Evolutionary conservation across 2,888 invertebrate genomes (phyloP), one percentile per base, ranked within the genome.

Genomic region (Alsophila aescularia): DNA sequence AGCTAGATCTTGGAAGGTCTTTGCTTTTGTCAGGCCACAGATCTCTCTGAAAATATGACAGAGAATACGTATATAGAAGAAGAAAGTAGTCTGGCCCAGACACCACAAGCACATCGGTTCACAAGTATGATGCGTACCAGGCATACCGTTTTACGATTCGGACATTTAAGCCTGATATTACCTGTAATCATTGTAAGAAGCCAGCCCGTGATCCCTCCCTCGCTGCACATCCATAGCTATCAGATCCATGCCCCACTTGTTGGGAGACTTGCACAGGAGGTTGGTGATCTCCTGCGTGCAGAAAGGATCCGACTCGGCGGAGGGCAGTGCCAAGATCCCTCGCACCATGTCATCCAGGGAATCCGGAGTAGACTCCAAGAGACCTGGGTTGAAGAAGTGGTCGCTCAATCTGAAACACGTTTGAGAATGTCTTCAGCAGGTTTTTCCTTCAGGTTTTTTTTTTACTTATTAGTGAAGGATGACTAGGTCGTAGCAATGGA

Each of bases 1-100:
- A 1, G 90, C 77, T 67, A 95, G 94, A 64, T 96, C 96, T 67
- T 94, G 92, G 87, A 96, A 97, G 0, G 81, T 84, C 16, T 82
- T 83, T 0, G 96, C 97, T 69, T 93, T 93, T 3, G 88, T 90
- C 13, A 97, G 77, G 4, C 96, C 96, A 73, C 97, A 96, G 69
- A 95, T 94, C 66, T 95, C 94, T 67, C 98, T 93, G 85, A 93
- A 95, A 93, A 24, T n/a, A n/a, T n/a, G n/a, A n/a, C n/a, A n/a
- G n/a, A n/a, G n/a, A n/a, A n/a, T n/a, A n/a, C n/a, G n/a, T n/a
- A n/a, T n/a, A n/a, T n/a, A n/a, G n/a, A n/a, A n/a, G n/a, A n/a
- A n/a, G n/a, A n/a, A n/a, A n/a, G n/a, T n/a, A n/a, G n/a, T n/a
- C n/a, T n/a, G n/a, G n/a, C n/a, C n/a, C n/a, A n/a, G n/a, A n/a